These are phyloP conservation scores for Colinus virginianus DNA, from an alignment of 2,113 vertebrate genomes.

Conservation along the genomic window DNA sequence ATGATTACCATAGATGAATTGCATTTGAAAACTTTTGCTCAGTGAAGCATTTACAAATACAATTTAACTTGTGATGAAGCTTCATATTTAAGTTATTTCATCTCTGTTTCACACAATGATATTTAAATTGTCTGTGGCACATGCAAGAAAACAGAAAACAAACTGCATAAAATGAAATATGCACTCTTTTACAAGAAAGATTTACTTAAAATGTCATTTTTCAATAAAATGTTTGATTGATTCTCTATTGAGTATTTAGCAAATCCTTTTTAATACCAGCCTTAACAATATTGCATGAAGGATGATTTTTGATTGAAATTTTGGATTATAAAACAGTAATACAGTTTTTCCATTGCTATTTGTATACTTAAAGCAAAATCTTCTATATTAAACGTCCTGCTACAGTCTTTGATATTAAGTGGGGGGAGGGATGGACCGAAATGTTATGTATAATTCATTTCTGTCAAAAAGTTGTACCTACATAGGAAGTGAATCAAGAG, in stretches of 20 bases:
- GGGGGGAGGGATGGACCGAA: background rate
- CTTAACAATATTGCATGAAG: background rate
- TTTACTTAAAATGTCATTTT: slow-evolving; percentile 27
- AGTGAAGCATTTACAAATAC: slow-evolving; percentile 78
- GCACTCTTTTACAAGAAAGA: background rate
- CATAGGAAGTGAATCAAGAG: background rate
- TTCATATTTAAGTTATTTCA: slow-evolving; percentile 67
- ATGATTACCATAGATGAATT: slow-evolving; percentile 75
- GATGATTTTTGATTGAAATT: slow-evolving; percentile 50
- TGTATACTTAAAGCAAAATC: slow-evolving; percentile 20
- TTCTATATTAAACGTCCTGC: slow-evolving; percentile 22
- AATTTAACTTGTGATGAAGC: slow-evolving; percentile 74
- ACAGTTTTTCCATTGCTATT: slow-evolving; percentile 3
- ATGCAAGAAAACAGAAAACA: slow-evolving; percentile 1
- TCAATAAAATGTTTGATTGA: slow-evolving; percentile 42
- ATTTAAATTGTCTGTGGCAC: slow-evolving; percentile 48
- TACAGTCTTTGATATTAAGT: background rate
- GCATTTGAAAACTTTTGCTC: slow-evolving; percentile 77
- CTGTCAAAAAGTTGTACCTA: background rate
- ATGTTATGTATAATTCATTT: slow-evolving; percentile 20
- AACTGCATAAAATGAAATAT: slow-evolving; percentile 12
- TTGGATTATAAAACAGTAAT: slow-evolving; percentile 16
- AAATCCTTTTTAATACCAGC: slow-evolving; percentile 49
- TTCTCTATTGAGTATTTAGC: slow-evolving; percentile 3
- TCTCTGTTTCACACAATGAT: slow-evolving; percentile 49